Base-by-base conservation (phyloP, 64 coral and sea anemone genomes). In the Catalaphyllia jardinei region DNA sequence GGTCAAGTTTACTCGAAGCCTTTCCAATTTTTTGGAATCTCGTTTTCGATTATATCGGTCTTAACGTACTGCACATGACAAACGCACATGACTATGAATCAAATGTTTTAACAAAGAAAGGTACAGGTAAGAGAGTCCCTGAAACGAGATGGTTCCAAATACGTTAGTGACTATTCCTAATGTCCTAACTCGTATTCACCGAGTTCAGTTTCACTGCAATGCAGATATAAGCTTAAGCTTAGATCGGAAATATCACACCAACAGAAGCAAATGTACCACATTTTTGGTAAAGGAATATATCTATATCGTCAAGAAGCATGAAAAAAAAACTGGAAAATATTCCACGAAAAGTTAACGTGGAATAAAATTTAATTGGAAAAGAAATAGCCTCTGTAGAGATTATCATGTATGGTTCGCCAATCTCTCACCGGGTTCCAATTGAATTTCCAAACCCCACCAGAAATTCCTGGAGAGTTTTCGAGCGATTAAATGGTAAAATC, bases 391-490 rank as follows among this genome's bases (percentile, higher is more conserved):
- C 20, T 22, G n/a, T n/a, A n/a, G 79, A 67, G 15, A 64, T 69
- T n/a, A 69, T 69, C 7, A 10, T 20, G 65, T 69, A 69, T 8
- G 65, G n/a, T 24, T 67, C 30, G 14, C 11, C 59, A 31, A 83
- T 63, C 59, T 65, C 60, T 77, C 79, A 31, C 55, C 29, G 31
- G 57, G 79, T 24, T 38, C 29, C 59, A 83, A 83, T 83, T 83
- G 59, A 83, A 24, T 67, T 83, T 55, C 39, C 19, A 83, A 31
- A 83, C 79, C 52, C 29, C 59, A 83, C 60, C 31, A 83, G 2
- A 65, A 65, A 83, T 63, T 65, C 79, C 79, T 83, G 29, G 29
- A 80, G 52, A 80, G 78, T 80, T 80, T 80, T 80, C 78, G 57
- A 27, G 78, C 78, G 55, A 60, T 28, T 80, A 83, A 83, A 62